Percentiles rank a stretch among this genome's conserved stretches.
phyloP scores from a whole-genome alignment of 2,113 vertebrate species.

The Hipposideros armiger region DNA sequence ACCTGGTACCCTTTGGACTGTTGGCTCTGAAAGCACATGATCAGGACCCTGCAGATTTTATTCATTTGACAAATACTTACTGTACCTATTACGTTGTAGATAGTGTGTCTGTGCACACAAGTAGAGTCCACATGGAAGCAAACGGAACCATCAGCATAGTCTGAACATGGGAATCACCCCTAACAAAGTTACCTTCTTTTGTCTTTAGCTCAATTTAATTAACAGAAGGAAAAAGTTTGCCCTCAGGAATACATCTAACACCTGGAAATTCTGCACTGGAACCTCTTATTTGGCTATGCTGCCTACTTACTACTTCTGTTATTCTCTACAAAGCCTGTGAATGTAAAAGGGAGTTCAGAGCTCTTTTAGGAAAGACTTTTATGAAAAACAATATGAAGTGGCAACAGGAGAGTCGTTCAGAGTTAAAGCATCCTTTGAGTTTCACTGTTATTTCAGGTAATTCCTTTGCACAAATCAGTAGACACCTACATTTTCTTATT shows the following conservation, averaged over 20 bases:
- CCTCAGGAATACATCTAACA: neutral
- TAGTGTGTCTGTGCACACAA: neutral
- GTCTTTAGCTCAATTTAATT: neutral
- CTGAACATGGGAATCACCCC: neutral
- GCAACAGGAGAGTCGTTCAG: neutral
- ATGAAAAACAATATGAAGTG: neutral
- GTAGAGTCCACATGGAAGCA: neutral
- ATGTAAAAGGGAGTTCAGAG: neutral
- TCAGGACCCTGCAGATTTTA: neutral
- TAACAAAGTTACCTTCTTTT: neutral
- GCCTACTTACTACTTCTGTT: neutral
- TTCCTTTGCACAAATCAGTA: neutral
- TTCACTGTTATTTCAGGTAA: neutral
- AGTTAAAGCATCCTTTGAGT: neutral
- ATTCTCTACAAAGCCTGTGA: neutral
- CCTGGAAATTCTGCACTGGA: neutral
- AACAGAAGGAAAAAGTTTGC: neutral
- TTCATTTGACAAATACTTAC: neutral
- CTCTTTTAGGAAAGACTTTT: conserved; percentile 18
- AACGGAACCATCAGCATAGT: neutral
- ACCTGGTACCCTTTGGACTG: neutral
- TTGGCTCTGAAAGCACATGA: neutral
- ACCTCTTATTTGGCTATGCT: neutral
- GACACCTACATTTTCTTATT: neutral
- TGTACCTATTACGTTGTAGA: neutral